Evolutionary conservation across 2,888 invertebrate species (phyloP).

Genomic region (Drosophila pseudotakahashii): DNA sequence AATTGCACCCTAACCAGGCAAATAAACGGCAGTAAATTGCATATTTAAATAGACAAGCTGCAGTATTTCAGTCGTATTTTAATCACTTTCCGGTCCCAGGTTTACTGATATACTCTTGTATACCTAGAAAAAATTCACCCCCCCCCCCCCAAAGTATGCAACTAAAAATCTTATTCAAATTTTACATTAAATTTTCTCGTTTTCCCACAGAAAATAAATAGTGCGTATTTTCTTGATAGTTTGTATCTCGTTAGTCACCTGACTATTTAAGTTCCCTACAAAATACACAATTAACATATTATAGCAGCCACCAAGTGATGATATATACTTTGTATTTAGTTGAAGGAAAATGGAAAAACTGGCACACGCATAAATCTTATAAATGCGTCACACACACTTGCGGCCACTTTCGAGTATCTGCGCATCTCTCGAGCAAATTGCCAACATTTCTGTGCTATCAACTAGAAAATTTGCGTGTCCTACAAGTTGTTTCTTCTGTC

Average conservation of each 20-base stretch:
- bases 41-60: neutral
- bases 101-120: too few relatives aligned
- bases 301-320: constrained; percentile 42
- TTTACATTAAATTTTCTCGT: constrained; percentile 3
- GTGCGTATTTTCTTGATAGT: constrained; percentile 6
- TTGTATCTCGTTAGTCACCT: constrained; percentile 31
- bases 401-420: constrained; percentile 33
- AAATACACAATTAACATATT: constrained; percentile 65
- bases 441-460: constrained; percentile 61
- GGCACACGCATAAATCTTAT: constrained; percentile 78
- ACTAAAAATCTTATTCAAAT: neutral
- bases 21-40: neutral
- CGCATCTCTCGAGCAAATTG: constrained; percentile 52
- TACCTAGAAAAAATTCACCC: neutral
- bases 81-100: neutral
- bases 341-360: constrained; percentile 52
- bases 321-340: constrained; percentile 45
- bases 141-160: constrained; percentile 35
- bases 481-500: constrained; percentile 41
- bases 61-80: neutral
- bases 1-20: neutral
- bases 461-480: constrained; percentile 65
- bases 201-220: constrained; percentile 3
- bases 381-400: constrained; percentile 50
- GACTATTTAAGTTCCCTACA: constrained; percentile 41